phyloP scores from a whole-genome alignment of 2,113 vertebrate genomes.

The Spizaetus ornatus region DNA sequence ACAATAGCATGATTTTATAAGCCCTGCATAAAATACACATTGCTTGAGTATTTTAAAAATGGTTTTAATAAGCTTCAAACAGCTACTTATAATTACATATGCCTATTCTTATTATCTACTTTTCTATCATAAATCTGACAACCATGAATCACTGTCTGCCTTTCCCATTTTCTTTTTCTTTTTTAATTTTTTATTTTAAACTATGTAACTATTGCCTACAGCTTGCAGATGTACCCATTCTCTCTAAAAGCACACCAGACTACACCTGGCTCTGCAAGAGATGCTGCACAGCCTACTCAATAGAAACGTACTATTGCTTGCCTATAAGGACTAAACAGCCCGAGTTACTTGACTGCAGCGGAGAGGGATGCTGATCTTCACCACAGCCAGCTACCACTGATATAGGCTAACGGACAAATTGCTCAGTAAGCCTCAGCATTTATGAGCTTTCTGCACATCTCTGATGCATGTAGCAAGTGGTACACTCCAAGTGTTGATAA shows the following conservation, averaged over 20 bases:
- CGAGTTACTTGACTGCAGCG: rapidly evolving
- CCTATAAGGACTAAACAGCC: neutral
- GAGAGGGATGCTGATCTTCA: neutral
- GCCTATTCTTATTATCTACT: neutral
- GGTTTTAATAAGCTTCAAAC: neutral
- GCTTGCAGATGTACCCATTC: neutral
- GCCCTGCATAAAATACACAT: neutral
- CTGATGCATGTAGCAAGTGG: neutral
- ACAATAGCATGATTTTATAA: neutral
- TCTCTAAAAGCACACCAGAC: neutral
- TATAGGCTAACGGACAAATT: neutral
- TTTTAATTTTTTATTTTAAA: neutral
- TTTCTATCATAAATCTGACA: neutral
- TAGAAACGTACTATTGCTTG: neutral
- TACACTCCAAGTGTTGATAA: neutral
- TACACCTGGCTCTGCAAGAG: neutral
- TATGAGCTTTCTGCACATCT: neutral
- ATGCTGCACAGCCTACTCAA: neutral
- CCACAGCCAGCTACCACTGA: neutral
- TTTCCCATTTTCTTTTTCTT: neutral
- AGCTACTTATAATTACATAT: neutral
- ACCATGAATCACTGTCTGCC: neutral
- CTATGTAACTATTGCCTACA: neutral
- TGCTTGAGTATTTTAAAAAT: neutral
- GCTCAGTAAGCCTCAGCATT: neutral